These are phyloP conservation scores for Glyphotaelius pellucidus DNA, from an alignment of 2,888 invertebrate species.

Conservation along the genomic window DNA sequence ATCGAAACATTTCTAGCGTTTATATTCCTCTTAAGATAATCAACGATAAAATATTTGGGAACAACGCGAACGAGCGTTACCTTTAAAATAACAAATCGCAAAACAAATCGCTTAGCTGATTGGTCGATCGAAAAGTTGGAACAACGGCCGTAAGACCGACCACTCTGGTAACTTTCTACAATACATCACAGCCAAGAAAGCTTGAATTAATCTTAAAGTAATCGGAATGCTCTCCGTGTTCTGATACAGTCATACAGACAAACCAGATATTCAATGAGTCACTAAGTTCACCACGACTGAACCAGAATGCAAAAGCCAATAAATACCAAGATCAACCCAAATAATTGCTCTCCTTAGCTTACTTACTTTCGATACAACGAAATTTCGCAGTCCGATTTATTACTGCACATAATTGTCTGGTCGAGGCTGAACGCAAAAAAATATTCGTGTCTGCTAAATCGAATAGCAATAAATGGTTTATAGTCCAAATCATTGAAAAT, in stretches of 20 bases:
- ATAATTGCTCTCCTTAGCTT: not conserved
- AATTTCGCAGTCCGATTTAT: not conserved
- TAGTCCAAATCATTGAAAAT: not conserved
- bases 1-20: too few species aligned
- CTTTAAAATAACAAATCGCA: too few species aligned
- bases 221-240: not conserved
- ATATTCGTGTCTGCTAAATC: not conserved
- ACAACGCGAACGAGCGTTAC: too few species aligned
- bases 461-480: not conserved
- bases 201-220: not conserved
- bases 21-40: too few species aligned
- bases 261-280: not conserved
- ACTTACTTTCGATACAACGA: not conserved
- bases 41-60: too few species aligned
- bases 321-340: not conserved
- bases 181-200: not conserved
- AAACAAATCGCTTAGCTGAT: too few species aligned
- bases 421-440: not conserved
- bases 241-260: not conserved
- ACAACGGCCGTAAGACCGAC: too few species aligned
- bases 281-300: not conserved
- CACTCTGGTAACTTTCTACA: not conserved
- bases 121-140: too few species aligned
- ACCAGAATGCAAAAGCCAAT: not conserved
- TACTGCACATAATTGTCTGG: not conserved